phyloP scores from a whole-genome alignment of 2,888 invertebrate genomes.

The Eledona agricola region DNA sequence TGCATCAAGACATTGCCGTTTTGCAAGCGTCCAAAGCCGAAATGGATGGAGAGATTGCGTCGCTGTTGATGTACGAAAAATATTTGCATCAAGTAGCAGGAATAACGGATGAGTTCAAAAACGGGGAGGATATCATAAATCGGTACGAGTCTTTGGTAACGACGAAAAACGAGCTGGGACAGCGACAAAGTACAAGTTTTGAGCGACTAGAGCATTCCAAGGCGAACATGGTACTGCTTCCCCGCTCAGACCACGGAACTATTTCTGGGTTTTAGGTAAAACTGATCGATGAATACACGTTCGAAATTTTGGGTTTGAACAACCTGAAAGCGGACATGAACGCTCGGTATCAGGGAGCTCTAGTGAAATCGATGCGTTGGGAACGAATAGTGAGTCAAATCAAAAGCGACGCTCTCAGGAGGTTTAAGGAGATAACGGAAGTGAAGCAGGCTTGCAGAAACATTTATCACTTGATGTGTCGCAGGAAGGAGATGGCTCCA shows the following conservation, averaged over 20 bases:
- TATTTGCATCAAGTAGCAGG: constrained; percentile 17
- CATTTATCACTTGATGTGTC: constrained; percentile 70
- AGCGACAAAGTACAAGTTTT: constrained; percentile 7
- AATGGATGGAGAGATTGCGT: constrained; percentile 13
- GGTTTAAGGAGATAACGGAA: constrained; percentile 67
- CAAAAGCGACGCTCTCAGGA: constrained; percentile 65
- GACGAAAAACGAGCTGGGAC: constrained; percentile 17
- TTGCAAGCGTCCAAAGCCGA: constrained; percentile 6
- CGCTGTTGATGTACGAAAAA: constrained; percentile 11
- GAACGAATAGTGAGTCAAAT: constrained; percentile 68
- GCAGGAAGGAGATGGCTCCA: constrained; percentile 60
- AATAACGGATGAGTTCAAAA: constrained; percentile 8
- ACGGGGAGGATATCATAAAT: constrained; percentile 7
- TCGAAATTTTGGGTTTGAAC: constrained; percentile 69
- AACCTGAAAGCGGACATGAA: constrained; percentile 68
- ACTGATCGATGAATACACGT: constrained; percentile 68
- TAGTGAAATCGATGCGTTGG: constrained; percentile 68
- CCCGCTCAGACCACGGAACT: neutral
- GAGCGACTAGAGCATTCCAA: constrained; percentile 10
- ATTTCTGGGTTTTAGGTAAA: constrained; percentile 52
- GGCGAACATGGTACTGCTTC: constrained; percentile 2
- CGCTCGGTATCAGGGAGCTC: constrained; percentile 67
- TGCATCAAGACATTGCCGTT: neutral
- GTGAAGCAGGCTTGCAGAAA: constrained; percentile 68
- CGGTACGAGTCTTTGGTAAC: constrained; percentile 25